Evolutionary conservation across 2,888 invertebrate species (phyloP).

Genomic region (Choristoneura rosaceana): DNA sequence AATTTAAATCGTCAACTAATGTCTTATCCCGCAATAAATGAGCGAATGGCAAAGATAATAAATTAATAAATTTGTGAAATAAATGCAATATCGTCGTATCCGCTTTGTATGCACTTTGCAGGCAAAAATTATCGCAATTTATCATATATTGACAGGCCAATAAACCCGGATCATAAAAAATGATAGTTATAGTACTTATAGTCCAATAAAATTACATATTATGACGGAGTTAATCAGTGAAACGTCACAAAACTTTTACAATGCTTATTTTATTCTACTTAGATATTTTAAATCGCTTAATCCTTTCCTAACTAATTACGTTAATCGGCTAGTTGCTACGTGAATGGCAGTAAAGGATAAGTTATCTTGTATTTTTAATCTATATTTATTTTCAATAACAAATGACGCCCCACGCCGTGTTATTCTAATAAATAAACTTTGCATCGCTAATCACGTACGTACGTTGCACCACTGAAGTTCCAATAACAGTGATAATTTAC

Average conservation of each 20-base stretch:
- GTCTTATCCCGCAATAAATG: not conserved
- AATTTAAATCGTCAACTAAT: slow-evolving; percentile 9
- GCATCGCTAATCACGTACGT: not conserved
- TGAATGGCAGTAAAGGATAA: not conserved
- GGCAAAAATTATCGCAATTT: not conserved
- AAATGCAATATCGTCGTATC: slow-evolving; percentile 22
- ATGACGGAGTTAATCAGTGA: not conserved
- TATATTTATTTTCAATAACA: slow-evolving; percentile 1
- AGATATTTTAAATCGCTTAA: slow-evolving; percentile 1
- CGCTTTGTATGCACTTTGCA: slow-evolving; percentile 4
- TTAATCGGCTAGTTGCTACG: not conserved
- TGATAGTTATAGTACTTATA: not conserved
- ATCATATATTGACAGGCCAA: slow-evolving; percentile 1
- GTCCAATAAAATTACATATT: not conserved
- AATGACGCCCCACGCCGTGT: slow-evolving; percentile 7
- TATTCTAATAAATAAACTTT: not conserved
- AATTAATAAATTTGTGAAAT: not conserved
- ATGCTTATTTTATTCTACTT: not conserved
- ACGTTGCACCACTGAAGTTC: too few species aligned
- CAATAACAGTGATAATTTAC: too few species aligned
- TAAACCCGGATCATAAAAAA: slow-evolving; percentile 9
- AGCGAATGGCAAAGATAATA: not conserved
- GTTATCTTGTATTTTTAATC: not conserved
- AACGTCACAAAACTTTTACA: slow-evolving; percentile 1
- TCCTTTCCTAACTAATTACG: not conserved